These are phyloP conservation scores for Pemphigus obesinymphae DNA, from an alignment of 1,140 invertebrate species.

Conservation along the genomic window DNA sequence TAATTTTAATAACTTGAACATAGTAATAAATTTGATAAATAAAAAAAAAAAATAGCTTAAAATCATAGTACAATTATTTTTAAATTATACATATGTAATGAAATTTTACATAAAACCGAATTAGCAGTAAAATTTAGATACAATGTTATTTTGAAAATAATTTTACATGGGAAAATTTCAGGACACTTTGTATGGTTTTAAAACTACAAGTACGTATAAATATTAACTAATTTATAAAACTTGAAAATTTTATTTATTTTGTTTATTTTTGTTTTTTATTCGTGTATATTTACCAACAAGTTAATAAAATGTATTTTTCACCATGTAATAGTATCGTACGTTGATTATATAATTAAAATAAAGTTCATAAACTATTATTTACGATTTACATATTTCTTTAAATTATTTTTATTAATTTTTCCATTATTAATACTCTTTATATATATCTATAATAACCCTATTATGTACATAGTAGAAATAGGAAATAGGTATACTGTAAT, in stretches of 20 bases:
- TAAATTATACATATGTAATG: background rate
- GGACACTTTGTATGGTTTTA: slow-evolving; percentile 8
- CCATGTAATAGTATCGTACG: background rate
- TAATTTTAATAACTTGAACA: no score
- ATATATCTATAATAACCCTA: no score
- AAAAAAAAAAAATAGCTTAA: background rate
- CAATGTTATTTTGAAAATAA: no score
- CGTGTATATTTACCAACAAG: background rate
- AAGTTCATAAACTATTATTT: slow-evolving; percentile 11
- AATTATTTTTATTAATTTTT: no score
- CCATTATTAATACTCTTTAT: no score
- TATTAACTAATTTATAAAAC: slow-evolving; percentile 23
- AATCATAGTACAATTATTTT: background rate
- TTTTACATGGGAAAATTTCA: background rate
- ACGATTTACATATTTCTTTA: background rate
- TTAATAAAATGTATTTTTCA: background rate
- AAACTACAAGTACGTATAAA: background rate
- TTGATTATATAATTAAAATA: slow-evolving; percentile 10
- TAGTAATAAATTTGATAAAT: background rate
- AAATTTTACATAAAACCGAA: background rate
- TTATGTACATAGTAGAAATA: no score
- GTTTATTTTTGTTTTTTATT: background rate
- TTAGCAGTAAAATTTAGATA: no score
- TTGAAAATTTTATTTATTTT: background rate
- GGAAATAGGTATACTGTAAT: background rate